These are phyloP conservation scores for Proterorhinus semilunaris DNA, from an alignment of 2,113 vertebrate species.

Conservation along the genomic window DNA sequence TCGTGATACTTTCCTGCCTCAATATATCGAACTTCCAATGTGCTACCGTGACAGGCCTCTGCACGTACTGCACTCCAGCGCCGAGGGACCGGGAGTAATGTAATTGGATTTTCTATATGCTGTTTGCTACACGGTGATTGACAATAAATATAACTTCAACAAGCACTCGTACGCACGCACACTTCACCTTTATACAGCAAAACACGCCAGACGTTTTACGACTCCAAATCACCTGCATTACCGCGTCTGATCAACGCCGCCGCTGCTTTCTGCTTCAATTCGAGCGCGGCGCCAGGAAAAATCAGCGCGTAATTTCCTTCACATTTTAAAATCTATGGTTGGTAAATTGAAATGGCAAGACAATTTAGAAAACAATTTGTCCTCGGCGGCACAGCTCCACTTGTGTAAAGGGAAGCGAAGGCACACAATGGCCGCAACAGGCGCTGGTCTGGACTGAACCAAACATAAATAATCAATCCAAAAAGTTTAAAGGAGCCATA, in stretches of 20 bases:
- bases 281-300: constrained; percentile 41
- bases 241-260: constrained; percentile 31
- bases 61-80: no score
- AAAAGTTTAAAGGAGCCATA: no score
- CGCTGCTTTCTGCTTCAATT: constrained; percentile 49
- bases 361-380: constrained; percentile 77
- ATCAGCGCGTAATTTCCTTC: constrained; percentile 55
- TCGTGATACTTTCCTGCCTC: no score
- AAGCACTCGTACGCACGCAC: no score
- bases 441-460: constrained; percentile 19
- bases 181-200: neutral
- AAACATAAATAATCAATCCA: no score
- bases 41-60: no score
- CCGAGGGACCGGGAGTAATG: no score
- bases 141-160: no score
- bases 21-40: no score
- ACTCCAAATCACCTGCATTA: constrained; percentile 28
- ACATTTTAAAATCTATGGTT: constrained; percentile 65
- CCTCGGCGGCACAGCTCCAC: constrained; percentile 63
- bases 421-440: constrained; percentile 54
- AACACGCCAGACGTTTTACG: neutral
- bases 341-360: constrained; percentile 73
- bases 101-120: no score
- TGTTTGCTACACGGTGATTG: no score
- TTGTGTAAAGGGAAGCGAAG: constrained; percentile 62